Base-by-base conservation (phyloP, 2,113 vertebrate genomes). In the Rhegmatorhina hoffmannsi region DNA sequence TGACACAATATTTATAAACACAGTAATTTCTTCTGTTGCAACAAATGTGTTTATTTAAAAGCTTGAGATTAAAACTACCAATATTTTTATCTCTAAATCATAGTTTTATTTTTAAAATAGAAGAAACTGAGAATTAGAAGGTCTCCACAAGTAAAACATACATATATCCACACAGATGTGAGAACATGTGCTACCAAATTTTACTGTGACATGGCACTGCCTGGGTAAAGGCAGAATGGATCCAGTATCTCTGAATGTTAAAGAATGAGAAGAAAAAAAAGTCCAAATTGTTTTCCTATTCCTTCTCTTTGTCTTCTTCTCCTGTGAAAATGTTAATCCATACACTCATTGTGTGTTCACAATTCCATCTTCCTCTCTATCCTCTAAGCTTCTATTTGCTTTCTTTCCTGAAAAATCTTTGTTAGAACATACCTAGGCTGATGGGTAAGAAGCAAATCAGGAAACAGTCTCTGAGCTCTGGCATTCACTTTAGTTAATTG, bases 401-500 rank as follows among this genome's bases (percentile, higher is more conserved):
- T 83, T 72, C 44, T 84, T 83, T 80, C 46, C 33, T 73, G 25
- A 75, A 86, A 76, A 79, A 29, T 76, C 74, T 83, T 78, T 7
- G 0, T 84, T 76, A 79, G 60, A 24, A 82, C 11, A 36, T 62
- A 46, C 13, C 16, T 63, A 44, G 44, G 20, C 60, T 84, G 58
- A 56, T 14, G 53, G 20, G 56, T 40, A 40, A 84, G 49, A 82
- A 84, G 29, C 5, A 55, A 90, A 91, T 74, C 88, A 80, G 20
- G 25, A 90, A 63, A 75, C 44, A 58, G 62, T 92, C 58, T 84
- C 56, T 55, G 56, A 88, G 85, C 29, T 68, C 44, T 72, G 66
- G 70, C 52, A 85, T 94, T 94, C 66, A 56, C 12, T 90, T 82
- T 1, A 83, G 52, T 90, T 94, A 95, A 93, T 92, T 85, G 86